Conservation (phyloP, 2,113 vertebrate genomes). For the Caranx ignobilis region DNA sequence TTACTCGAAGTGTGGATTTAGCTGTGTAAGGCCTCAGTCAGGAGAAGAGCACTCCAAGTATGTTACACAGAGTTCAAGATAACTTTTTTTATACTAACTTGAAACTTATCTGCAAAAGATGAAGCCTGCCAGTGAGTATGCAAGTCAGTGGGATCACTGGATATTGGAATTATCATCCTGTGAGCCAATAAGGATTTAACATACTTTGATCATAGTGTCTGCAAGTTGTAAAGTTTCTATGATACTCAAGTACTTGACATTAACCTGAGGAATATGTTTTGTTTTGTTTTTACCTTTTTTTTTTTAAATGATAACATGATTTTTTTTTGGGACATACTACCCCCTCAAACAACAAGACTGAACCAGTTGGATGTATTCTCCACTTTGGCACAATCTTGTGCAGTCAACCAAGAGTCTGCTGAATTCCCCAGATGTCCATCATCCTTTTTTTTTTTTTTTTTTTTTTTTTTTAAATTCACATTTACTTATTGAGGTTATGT, state of each 20-base stretch:
- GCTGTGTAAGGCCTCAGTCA: conserved; percentile 60
- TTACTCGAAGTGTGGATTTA: conserved; percentile 81
- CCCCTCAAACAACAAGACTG: conserved; percentile 38
- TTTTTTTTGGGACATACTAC: conserved; percentile 44
- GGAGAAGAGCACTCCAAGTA: conserved; percentile 48
- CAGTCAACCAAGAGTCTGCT: conserved; percentile 53
- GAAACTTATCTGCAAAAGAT: conserved; percentile 27
- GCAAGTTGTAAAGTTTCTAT: conserved; percentile 17
- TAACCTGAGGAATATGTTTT: conserved; percentile 73
- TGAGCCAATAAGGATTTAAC: conserved; percentile 62
- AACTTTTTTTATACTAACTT: conserved; percentile 40
- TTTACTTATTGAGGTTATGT: conserved; percentile 51
- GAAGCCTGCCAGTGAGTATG: conserved; percentile 13
- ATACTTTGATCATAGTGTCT: conserved; percentile 29
- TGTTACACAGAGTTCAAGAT: conserved; percentile 43
- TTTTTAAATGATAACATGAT: not conserved
- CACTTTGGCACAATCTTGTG: conserved; percentile 25
- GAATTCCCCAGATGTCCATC: conserved; percentile 57
- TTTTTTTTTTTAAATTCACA: conserved; percentile 37
- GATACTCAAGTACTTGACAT: conserved; percentile 33
- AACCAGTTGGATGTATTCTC: conserved; percentile 72
- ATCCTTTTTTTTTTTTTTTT: conserved; percentile 22
- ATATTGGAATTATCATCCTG: conserved; percentile 64
- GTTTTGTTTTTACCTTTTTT: not conserved
- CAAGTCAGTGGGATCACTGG: conserved; percentile 30